These are phyloP conservation scores for Mobula hypostoma DNA, from an alignment of 2,113 vertebrate genomes.

Conservation along the genomic window DNA sequence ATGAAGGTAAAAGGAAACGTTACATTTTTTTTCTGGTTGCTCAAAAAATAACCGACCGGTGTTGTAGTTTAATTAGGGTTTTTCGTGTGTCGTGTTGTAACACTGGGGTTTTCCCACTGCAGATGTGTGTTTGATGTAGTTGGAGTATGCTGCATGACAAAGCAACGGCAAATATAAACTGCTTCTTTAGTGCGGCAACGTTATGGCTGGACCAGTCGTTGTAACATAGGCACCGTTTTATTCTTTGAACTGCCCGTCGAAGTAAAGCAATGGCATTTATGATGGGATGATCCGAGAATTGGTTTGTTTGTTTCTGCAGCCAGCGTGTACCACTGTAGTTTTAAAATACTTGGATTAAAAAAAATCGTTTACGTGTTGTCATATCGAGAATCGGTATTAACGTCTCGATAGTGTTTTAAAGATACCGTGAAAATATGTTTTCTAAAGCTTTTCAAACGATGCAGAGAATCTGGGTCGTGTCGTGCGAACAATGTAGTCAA, in stretches of 20 bases:
- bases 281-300: constrained; percentile 1
- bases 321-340: background rate
- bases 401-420: background rate
- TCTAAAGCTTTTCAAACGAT: background rate
- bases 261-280: background rate
- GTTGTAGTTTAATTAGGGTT: background rate
- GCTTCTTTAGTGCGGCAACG: constrained; percentile 35
- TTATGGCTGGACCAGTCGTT: background rate
- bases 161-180: constrained; percentile 29
- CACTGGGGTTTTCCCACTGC: background rate
- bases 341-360: background rate
- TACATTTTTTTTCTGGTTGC: background rate
- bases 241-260: background rate
- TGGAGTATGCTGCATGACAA: constrained; percentile 20
- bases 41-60: background rate
- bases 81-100: constrained; percentile 2
- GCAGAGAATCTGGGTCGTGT: background rate
- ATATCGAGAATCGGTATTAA: background rate
- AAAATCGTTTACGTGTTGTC: background rate
- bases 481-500: background rate
- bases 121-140: constrained; percentile 9
- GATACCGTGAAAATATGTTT: background rate
- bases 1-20: constrained; percentile 15
- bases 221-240: background rate
- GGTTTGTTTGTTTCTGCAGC: background rate